Evolutionary conservation across 1,140 invertebrate species (phyloP), one percentile per base, ranked within the genome.

Genomic region (Vanessa tameamea): DNA sequence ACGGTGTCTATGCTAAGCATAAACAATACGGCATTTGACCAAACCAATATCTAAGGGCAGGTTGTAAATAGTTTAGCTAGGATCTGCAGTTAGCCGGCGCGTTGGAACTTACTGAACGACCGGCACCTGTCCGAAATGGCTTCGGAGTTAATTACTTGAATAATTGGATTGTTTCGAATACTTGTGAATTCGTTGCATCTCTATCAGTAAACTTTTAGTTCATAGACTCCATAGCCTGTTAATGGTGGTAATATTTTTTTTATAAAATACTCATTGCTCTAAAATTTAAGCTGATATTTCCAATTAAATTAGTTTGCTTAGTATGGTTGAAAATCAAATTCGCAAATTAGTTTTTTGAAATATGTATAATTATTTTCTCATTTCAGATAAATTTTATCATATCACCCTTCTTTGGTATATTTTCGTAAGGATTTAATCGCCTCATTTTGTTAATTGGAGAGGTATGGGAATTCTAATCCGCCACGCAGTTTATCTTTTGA

Each of bases 141-240:
- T 59, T 64, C 77, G 59, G 63, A 78, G 74, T 84, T 84, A 87
- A 88, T 86, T 83, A 85, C 83, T 83, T 81, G 76, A 82, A 82
- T 88, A 86, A 88, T 87, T 83, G 82, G 79, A 82, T 78, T 75
- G 81, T 82, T 79, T 75, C 78, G 65, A 75, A 75, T 78, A 77
- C 64, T 76, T 76, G 57, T 67, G 12, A 63, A 69, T 57, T 51
- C 64, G 16, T 9, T 50, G 13, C 37, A 51, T 3, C 1, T 50
- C 64, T 66, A 66, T 61, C 14, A 31, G 14, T 61, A 0, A 23
- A 57, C 23, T 57, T 26, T 57, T 23, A 12, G 12, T 26, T 1
- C 55, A 23, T 20, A 15, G 14, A 11, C 12, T 15, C 6, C 14
- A 51, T 5, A 14, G n/a, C 3, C 2, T 4, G 4, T 51, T 1